Evolutionary conservation across 2,888 invertebrate species (phyloP).

Genomic region (Aleiodes testaceus): DNA sequence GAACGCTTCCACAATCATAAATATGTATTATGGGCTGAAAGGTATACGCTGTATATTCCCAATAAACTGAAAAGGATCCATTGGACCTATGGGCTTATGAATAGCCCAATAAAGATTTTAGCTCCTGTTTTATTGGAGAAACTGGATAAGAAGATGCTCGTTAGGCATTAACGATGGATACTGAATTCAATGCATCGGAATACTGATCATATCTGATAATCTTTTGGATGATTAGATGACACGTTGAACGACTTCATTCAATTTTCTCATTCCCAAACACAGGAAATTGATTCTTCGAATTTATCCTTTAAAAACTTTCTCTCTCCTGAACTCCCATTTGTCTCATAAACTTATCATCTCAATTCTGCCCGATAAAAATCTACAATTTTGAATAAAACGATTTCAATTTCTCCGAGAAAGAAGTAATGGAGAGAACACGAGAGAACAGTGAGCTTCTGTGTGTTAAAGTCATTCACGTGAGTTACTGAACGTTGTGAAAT

Average conservation of each 20-base stretch:
- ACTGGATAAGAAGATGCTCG: conserved; percentile 4
- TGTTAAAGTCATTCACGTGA: conserved; percentile 27
- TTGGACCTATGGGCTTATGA: conserved; percentile 25
- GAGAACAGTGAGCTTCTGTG: conserved; percentile 23
- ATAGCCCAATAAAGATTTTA: conserved; percentile 30
- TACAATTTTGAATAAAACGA: not conserved
- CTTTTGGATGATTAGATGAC: too few species aligned
- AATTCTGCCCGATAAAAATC: not conserved
- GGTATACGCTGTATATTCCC: conserved; percentile 1
- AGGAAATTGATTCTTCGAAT: too few species aligned
- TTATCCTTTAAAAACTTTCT: too few species aligned
- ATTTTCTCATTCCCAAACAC: too few species aligned
- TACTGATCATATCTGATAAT: not conserved
- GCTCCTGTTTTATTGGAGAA: conserved; percentile 20
- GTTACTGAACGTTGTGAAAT: conserved; percentile 19
- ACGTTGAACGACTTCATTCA: too few species aligned
- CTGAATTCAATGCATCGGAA: conserved; percentile 15
- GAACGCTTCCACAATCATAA: conserved; percentile 21
- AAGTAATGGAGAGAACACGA: conserved; percentile 7
- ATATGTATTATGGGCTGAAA: conserved; percentile 29
- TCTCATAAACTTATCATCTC: conserved; percentile 3
- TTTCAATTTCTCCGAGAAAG: not conserved
- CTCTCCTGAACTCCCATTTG: not conserved
- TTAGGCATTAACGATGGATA: not conserved
- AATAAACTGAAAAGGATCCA: not conserved